Evolutionary conservation across 2,797 vertebrate genomes (phyloP).

Genomic region (Brachyrhaphis roseni): DNA sequence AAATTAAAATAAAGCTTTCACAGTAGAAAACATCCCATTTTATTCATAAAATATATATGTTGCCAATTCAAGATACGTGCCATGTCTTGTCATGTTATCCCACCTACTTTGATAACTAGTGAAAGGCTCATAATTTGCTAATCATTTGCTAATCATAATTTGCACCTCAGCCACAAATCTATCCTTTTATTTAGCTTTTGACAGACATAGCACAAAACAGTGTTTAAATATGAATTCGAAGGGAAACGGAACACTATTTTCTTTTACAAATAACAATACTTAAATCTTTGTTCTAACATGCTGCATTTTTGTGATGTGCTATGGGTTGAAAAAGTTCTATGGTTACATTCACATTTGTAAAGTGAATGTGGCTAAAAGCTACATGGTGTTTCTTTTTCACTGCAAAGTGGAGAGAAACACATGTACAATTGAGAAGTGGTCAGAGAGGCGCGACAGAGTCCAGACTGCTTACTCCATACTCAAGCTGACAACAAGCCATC

Average conservation of each 20-base stretch:
- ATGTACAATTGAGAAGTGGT: background rate
- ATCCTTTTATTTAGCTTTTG: background rate
- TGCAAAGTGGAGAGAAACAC: background rate
- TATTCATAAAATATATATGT: background rate
- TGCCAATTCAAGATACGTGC: background rate
- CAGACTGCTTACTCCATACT: background rate
- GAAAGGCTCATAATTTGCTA: too few species aligned
- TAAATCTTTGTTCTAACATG: background rate
- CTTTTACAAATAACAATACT: background rate
- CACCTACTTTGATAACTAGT: background rate
- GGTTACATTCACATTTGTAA: background rate
- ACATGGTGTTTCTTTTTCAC: background rate
- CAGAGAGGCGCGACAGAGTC: background rate
- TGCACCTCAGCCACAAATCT: too few species aligned
- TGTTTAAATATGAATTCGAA: background rate
- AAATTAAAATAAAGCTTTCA: background rate
- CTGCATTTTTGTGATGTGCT: background rate
- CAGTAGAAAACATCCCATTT: background rate
- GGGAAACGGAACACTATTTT: background rate
- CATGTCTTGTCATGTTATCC: background rate
- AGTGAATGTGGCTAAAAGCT: background rate
- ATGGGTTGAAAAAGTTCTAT: background rate
- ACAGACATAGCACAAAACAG: background rate
- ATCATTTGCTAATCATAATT: too few species aligned
- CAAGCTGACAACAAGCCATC: background rate